These are phyloP conservation scores for Thalassoma bifasciatum DNA, from an alignment of 2,113 vertebrate species.

Conservation along the genomic window DNA sequence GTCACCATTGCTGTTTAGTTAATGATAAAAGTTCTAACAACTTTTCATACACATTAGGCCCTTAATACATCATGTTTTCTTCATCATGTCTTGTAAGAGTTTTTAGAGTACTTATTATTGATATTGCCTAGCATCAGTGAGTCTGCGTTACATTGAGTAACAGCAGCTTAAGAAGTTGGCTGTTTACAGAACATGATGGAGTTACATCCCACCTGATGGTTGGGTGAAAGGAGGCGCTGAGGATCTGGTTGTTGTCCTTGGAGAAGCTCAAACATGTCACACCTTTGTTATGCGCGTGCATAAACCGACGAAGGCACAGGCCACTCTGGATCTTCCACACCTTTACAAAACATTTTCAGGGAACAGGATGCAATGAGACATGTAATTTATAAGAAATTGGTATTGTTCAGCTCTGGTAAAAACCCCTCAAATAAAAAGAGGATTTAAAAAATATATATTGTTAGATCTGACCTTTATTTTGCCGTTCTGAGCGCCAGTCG, in stretches of 20 bases:
- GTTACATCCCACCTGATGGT: conserved; percentile 89
- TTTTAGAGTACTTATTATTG: not conserved
- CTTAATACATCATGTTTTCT: not conserved
- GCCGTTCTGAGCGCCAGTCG: conserved; percentile 96
- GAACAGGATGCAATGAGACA: not conserved
- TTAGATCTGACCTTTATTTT: conserved; percentile 90
- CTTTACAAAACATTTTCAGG: conserved; percentile 71
- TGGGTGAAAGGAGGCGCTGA: conserved; percentile 96
- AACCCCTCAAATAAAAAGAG: too few species aligned
- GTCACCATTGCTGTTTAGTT: too few species aligned
- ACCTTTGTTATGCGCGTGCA: conserved; percentile 95
- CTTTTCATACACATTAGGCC: too few species aligned
- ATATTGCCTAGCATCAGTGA: not conserved
- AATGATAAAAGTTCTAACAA: too few species aligned
- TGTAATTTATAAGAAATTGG: too few species aligned
- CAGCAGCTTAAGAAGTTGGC: not conserved
- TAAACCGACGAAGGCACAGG: conserved; percentile 93
- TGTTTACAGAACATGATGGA: not conserved
- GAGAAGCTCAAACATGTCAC: conserved; percentile 96
- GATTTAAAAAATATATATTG: not conserved
- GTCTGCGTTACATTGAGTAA: not conserved
- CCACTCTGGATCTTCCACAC: conserved; percentile 99
- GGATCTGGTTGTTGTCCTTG: conserved; percentile 93
- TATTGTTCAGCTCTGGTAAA: too few species aligned
- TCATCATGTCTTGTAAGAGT: not conserved